Base-by-base conservation (phyloP, 2,113 vertebrate genomes). In the Pachycephala philippinensis region DNA sequence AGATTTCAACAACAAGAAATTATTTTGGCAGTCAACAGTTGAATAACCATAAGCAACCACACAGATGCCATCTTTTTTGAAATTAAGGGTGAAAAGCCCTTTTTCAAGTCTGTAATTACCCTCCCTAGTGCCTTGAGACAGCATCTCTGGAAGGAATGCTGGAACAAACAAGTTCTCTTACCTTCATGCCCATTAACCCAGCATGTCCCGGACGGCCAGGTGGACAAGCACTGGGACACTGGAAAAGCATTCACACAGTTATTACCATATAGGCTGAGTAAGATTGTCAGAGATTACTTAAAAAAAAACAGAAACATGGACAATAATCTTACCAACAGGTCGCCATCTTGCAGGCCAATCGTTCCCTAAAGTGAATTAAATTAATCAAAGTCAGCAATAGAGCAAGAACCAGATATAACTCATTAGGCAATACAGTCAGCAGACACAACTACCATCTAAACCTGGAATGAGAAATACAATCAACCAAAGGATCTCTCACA, bases 141-240 rank as follows among this genome's bases (percentile, higher is more conserved):
- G 15, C 15, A n/a, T 10, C 13, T 76, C 52, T 80, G 54, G 57
- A 70, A 74, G 42, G 35, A 84, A 45, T 19, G 10, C 30, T 57
- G 77, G 28, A 89, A 63, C 13, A 91, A 61, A 30, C 4, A 39
- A 39, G 11, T 79, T 68, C 33, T 92, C 97, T 98, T 97, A 99
- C 99, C 98, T 99, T 99, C 99, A 99, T 99, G 75, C 99, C 99
- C 94, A 99, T 98, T 90, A 99, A 97, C 3, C 99, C 99, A 93
- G 99, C 99, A 66, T 99, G 98, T 63, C 99, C 99, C 50, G 99
- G 96, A 12, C 97, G 98, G 11, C 99, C 99, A 69, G 98, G 98
- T 28, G 99, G 98, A 94, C 99, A 99, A 76, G 99, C 98, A 95
- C 97, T 98, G 60, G 99, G 98, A 97, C 99, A 99, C 99, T 99